Base-by-base conservation (phyloP, 2,113 vertebrate genomes). In the Eptesicus fuscus region DNA sequence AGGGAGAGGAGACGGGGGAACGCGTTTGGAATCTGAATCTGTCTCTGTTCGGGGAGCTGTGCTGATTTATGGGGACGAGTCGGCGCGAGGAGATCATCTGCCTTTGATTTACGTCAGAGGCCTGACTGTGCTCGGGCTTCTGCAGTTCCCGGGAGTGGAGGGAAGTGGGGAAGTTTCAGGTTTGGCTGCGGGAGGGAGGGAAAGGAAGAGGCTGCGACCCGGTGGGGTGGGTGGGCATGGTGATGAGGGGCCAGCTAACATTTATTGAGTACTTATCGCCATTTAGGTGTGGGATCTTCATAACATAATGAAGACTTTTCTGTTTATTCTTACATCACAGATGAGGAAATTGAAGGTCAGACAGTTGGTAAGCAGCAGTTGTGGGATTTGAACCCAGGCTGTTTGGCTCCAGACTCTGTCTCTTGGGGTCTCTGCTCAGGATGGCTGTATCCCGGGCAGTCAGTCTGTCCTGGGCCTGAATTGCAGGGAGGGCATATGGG, bases 61-160 rank as follows among this genome's bases (percentile, higher is more conserved):
- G 28, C 83, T 97, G 98, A 98, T 96, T 98, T 92, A 98, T 95
- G 93, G 91, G 89, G 89, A 96, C 4, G 35, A 96, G 85, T 83
- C 83, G 5, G 61, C 28, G 70, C 96, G 69, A 74, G 95, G 95
- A 96, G 78, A 95, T 96, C 94, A 85, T 93, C 40, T 71, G 56
- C 78, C 32, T 95, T 83, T 95, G 95, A 94, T 96, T 94, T 86
- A 86, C 59, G 49, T 63, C 74, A 28, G 37, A 51, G 28, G 17
- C 86, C 32, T 6, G 17, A 7, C 70, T 61, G 17, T 6, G 17
- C 40, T 79, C n/a, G 44, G 69, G 44, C 40, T 51, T 28, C 35
- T 10, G 40, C 25, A 17, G 42, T 67, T 83, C 82, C 70, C 0
- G 1, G 40, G 83, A 61, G 32, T 10, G 35, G 30, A 37, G 51